Percentiles rank a stretch among this genome's conserved stretches.
These are phyloP conservation scores for Ammodytes marinus DNA, from an alignment of 2,113 vertebrate genomes.

Conservation along the genomic window DNA sequence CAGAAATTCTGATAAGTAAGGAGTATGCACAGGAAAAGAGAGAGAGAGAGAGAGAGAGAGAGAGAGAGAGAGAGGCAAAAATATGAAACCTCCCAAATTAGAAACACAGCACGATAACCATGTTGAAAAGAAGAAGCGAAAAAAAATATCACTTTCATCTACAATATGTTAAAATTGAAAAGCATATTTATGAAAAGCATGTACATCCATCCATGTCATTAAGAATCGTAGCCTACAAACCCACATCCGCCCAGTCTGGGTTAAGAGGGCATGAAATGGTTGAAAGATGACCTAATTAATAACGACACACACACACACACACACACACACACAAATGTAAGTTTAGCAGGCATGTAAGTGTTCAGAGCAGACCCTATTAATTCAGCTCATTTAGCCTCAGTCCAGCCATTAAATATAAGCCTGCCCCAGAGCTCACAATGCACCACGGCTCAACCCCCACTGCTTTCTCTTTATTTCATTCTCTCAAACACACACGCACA, in stretches of 20 bases:
- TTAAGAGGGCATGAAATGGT: conserved; percentile 69
- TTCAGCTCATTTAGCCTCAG: conserved; percentile 84
- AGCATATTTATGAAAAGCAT: conserved; percentile 10
- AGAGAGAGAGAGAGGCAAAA: conserved; percentile 8
- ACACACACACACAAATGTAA: conserved; percentile 61
- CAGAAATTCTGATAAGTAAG: conserved; percentile 70
- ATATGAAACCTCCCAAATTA: conserved; percentile 15
- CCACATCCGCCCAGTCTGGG: conserved; percentile 42
- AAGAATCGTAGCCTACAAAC: conserved; percentile 48
- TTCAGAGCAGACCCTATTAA: conserved; percentile 81
- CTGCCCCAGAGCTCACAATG: conserved; percentile 74
- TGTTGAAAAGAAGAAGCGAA: background rate
- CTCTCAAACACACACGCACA: background rate
- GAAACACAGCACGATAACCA: background rate
- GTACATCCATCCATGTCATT: conserved; percentile 18
- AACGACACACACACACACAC: conserved; percentile 54
- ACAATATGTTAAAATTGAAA: background rate
- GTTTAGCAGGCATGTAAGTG: conserved; percentile 83
- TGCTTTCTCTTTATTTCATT: conserved; percentile 38
- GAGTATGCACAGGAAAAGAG: background rate
- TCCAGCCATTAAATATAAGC: conserved; percentile 83
- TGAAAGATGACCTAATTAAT: conserved; percentile 77
- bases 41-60: background rate
- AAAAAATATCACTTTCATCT: conserved; percentile 18
- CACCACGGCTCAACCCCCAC: conserved; percentile 58